Evolutionary conservation across 2,888 invertebrate species (phyloP), one percentile per base, ranked within the genome.

Genomic region (Drosophila fulvimacula): DNA sequence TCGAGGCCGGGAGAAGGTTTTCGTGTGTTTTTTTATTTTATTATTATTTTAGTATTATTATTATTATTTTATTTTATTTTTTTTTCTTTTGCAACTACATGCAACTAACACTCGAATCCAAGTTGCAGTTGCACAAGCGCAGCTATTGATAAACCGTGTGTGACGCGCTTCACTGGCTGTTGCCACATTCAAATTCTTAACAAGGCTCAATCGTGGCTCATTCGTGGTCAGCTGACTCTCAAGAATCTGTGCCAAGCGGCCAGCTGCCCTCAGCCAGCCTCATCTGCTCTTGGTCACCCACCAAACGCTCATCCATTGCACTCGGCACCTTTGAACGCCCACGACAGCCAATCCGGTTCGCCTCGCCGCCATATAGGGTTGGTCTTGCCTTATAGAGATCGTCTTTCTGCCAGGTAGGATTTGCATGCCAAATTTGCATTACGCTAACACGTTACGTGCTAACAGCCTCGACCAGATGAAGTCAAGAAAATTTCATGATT

Each of bases 201-300:
- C 80, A 84, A 84, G 85, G 79, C 82, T 70, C 73, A 72, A 58
- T 69, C 60, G 53, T 13, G 48, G 65, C 39, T 55, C 19, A 34
- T 34, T 32, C 34, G 49, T 32, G 38, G 52, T 36, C 52, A 52
- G 48, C 48, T 48, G 48, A n/a, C 48, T 30, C 1, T 3, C 48
- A 48, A 48, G 48, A 48, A 48, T 48, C 48, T 30, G 9, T 32
- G 48, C 48, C 48, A 48, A 7, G 6, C 27, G 17, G 11, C 32
- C 19, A 32, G 32, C 32, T 49, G 49, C 49, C 49, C 48, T 30
- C 48, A 13, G 3, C 48, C 9, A 30, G 10, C n/a, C 46, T 15
- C 44, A 24, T n/a, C 27, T 24, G 15, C 15, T 9, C 15, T 10
- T 5, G 11, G 15, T n/a, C n/a, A n/a, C n/a, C 13, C 42, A 11